Base-by-base conservation (phyloP, 1,140 invertebrate genomes). In the Leguminivora glycinivorella region DNA sequence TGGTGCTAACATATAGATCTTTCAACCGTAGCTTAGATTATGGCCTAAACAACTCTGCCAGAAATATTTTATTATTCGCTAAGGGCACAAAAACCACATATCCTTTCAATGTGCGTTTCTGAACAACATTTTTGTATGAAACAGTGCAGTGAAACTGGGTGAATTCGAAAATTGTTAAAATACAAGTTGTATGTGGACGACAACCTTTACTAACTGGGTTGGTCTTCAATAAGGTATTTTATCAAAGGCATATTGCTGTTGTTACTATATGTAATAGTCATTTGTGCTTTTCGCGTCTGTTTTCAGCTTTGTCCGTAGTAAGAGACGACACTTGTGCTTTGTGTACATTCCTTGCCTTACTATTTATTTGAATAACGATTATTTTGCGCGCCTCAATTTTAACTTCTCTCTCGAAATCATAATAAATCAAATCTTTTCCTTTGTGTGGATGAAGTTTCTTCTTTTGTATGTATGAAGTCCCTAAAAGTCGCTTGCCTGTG, bases 401-500 rank as follows among this genome's bases (percentile, higher is more conserved):
- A n/a, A 43, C 40, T 43, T 43, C 34, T 17, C 34, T 17, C 40
- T n/a, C 38, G n/a, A n/a, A 43, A 43, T 43, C 40, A 43, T 43
- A 0, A n/a, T 43, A 43, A n/a, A n/a, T n/a, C 14, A 9, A n/a
- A 1, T 40, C n/a, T 40, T 40, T 40, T 40, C 3, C 34, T 14
- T 40, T 0, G 4, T 43, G 40, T 43, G 40, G 26, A 12, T 56
- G 22, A 56, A 5, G 12, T 24, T 26, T 60, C 1, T 58, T n/a
- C 14, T 29, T 24, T 26, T n/a, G 12, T 60, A 29, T 56, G 25
- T n/a, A 12, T n/a, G 24, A 4, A 34, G 71, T 77, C 70, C 67
- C 73, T 63, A 29, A 69, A 47, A 69, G 47, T 38, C 67, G 70
- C 66, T 73, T 73, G 70, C 70, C 34, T 56, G 66, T 29, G 66